phyloP scores from a whole-genome alignment of 2,888 invertebrate genomes.

The Lordiphosa fenestrarum region DNA sequence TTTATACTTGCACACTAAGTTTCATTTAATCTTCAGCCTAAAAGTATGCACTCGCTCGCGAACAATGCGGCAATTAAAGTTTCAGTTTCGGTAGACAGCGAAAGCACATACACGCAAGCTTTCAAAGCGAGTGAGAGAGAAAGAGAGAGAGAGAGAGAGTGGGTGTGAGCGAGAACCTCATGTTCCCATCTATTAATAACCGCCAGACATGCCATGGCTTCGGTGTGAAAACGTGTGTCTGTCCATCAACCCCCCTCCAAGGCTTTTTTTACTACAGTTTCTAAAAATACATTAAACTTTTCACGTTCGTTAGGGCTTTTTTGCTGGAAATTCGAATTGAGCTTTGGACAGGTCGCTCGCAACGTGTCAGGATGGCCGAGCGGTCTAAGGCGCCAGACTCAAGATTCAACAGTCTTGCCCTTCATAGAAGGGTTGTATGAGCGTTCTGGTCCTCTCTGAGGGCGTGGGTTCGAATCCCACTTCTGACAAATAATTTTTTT shows the following conservation, averaged over 20 bases:
- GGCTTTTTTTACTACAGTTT: constrained; percentile 4
- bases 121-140: constrained; percentile 10
- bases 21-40: constrained; percentile 20
- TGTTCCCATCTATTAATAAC: constrained; percentile 55
- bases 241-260: constrained; percentile 17
- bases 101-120: constrained; percentile 47
- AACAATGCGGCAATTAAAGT: constrained; percentile 38
- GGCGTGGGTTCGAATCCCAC: constrained; percentile 80
- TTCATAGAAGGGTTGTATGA: constrained; percentile 56
- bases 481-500: constrained; percentile 68
- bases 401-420: constrained; percentile 57
- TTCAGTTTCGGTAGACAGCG: constrained; percentile 14
- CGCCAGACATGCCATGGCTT: constrained; percentile 49
- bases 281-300: constrained; percentile 13
- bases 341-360: constrained; percentile 5
- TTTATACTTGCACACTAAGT: no score
- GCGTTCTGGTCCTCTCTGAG: constrained; percentile 80
- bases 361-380: constrained; percentile 78
- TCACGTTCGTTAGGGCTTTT: neutral
- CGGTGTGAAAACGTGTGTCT: constrained; percentile 59
- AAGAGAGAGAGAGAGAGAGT: constrained; percentile 9
- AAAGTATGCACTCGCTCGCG: constrained; percentile 44
- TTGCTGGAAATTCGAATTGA: neutral
- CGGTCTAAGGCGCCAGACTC: constrained; percentile 79
- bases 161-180: constrained; percentile 13